Evolutionary conservation across 2,888 invertebrate species (phyloP).

Genomic region (Clepsis dumicolana): DNA sequence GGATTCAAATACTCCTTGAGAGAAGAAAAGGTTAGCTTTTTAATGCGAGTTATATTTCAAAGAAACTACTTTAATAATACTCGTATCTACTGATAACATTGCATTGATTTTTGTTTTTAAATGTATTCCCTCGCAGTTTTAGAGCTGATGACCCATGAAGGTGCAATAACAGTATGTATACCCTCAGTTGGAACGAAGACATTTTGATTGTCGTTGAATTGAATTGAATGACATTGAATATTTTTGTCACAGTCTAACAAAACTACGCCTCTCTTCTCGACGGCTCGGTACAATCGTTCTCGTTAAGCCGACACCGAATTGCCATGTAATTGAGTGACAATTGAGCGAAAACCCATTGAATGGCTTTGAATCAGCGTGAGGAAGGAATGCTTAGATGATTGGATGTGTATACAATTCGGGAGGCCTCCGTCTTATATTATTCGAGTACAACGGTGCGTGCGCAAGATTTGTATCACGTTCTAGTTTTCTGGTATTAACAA

Average conservation of each 20-base stretch:
- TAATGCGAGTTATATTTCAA: neutral
- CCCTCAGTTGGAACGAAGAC: too few species aligned
- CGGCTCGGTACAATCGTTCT: constrained; percentile 10
- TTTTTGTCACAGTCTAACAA: too few species aligned
- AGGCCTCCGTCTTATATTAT: neutral
- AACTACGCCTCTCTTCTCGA: too few species aligned
- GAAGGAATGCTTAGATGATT: constrained; percentile 11
- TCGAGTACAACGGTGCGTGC: neutral
- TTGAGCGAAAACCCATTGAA: constrained; percentile 21
- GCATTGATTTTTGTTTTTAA: too few species aligned
- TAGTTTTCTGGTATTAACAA: too few species aligned
- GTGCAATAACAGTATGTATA: too few species aligned
- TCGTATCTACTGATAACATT: neutral
- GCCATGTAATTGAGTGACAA: constrained; percentile 23
- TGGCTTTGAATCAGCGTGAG: constrained; percentile 22
- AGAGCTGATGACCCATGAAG: too few species aligned
- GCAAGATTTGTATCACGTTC: neutral
- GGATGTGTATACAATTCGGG: neutral
- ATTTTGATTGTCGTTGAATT: too few species aligned
- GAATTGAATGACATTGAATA: too few species aligned
- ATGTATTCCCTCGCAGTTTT: too few species aligned
- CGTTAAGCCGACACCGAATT: constrained; percentile 8
- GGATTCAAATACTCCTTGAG: neutral
- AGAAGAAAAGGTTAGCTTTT: neutral
- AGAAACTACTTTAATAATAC: neutral